Conservation (phyloP, 2,888 invertebrate species). For the Lithosia quadra region DNA sequence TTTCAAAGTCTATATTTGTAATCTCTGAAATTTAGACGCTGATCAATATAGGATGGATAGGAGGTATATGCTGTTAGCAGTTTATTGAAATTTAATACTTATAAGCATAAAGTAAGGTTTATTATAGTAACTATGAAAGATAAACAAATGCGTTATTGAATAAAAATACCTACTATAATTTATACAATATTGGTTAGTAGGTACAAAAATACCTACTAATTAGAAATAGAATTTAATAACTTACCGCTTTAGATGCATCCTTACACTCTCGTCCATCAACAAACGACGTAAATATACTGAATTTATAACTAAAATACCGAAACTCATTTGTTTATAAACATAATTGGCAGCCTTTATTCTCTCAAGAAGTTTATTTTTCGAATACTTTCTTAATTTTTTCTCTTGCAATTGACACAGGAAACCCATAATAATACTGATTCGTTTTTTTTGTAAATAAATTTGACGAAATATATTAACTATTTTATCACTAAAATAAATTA, state of each 20-base stretch:
- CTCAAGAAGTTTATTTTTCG: constrained; percentile 31
- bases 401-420: constrained; percentile 53
- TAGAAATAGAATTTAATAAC: constrained; percentile 31
- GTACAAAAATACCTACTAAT: not conserved
- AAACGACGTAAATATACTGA: constrained; percentile 41
- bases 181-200: too few relatives aligned
- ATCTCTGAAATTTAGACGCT: too few relatives aligned
- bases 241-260: constrained; percentile 51
- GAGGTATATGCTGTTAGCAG: too few relatives aligned
- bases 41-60: too few relatives aligned
- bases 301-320: constrained; percentile 44
- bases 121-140: too few relatives aligned
- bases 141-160: not conserved
- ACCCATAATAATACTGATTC: constrained; percentile 50
- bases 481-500: constrained; percentile 26
- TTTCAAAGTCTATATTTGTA: too few relatives aligned
- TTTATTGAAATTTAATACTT: too few relatives aligned
- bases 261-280: constrained; percentile 46
- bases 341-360: constrained; percentile 52
- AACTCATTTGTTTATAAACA: constrained; percentile 42
- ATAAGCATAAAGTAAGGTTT: too few relatives aligned
- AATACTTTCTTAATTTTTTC: constrained; percentile 39
- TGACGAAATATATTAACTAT: constrained; percentile 25
- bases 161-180: too few relatives aligned
- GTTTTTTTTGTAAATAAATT: constrained; percentile 14